Percentiles rank a stretch among this genome's conserved stretches.
Conservation (phyloP, 2,888 invertebrate species). For the Gymnocheta viridis region DNA sequence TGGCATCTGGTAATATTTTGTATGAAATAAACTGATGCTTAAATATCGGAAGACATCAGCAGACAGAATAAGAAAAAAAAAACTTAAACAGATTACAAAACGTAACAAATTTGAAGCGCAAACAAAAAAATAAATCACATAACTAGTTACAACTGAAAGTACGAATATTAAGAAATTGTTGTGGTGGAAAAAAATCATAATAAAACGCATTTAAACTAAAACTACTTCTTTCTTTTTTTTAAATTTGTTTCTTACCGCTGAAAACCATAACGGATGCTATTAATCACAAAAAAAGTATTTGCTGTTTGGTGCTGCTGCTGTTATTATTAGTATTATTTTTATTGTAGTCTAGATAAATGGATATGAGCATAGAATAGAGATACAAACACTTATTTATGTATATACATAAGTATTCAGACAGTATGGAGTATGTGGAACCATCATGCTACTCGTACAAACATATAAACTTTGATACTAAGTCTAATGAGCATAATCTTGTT, state of each 20-base stretch:
- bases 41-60: background rate
- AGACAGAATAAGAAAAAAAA: background rate
- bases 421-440: slow-evolving; percentile 17
- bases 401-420: background rate
- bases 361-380: slow-evolving; percentile 10
- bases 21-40: slow-evolving; percentile 24
- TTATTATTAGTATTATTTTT: slow-evolving; percentile 13
- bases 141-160: background rate
- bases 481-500: slow-evolving; percentile 57
- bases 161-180: slow-evolving; percentile 47
- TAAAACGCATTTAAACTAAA: slow-evolving; percentile 52
- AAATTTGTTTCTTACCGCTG: slow-evolving; percentile 32
- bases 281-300: slow-evolving; percentile 57
- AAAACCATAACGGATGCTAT: slow-evolving; percentile 69
- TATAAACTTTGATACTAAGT: slow-evolving; percentile 20
- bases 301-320: slow-evolving; percentile 17
- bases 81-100: slow-evolving; percentile 35
- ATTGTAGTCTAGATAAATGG: slow-evolving; percentile 50
- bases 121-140: slow-evolving; percentile 33
- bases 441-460: no score
- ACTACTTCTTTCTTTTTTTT: slow-evolving; percentile 31
- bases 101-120: background rate
- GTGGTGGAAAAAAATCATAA: background rate
- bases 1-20: slow-evolving; percentile 47
- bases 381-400: background rate